phyloP scores from a whole-genome alignment of 1,140 invertebrate species.

The Oryctes rhinoceros region DNA sequence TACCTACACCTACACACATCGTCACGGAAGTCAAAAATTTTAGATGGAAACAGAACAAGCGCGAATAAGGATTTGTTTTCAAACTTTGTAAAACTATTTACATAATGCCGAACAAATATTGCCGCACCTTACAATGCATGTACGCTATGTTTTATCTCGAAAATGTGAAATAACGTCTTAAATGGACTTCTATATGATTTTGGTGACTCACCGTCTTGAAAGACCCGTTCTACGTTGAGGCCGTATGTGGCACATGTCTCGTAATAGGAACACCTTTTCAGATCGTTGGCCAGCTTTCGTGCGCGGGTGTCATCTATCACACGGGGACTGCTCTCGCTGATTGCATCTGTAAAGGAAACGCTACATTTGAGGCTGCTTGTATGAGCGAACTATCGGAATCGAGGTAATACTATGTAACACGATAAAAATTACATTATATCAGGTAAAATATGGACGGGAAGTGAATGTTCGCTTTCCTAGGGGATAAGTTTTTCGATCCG shows the following conservation, averaged over 20 bases:
- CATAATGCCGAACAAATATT: background rate
- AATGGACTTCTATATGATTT: background rate
- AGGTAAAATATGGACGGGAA: background rate
- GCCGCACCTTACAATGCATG: background rate
- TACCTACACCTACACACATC: too few relatives aligned
- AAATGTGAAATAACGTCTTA: constrained; percentile 23
- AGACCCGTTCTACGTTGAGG: constrained; percentile 96
- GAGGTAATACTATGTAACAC: background rate
- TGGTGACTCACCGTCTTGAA: constrained; percentile 89
- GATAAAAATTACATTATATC: constrained; percentile 19
- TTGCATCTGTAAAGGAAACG: constrained; percentile 77
- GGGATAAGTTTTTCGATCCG: too few relatives aligned
- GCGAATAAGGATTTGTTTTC: too few relatives aligned
- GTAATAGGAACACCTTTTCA: constrained; percentile 95
- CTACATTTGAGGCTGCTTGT: constrained; percentile 45
- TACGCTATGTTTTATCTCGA: background rate
- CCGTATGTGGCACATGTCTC: constrained; percentile 98
- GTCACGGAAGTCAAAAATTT: too few relatives aligned
- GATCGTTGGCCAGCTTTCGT: constrained; percentile 89
- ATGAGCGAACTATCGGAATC: constrained; percentile 34
- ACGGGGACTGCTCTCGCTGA: constrained; percentile 93
- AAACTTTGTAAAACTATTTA: too few relatives aligned
- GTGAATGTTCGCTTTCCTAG: background rate
- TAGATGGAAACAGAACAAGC: too few relatives aligned
- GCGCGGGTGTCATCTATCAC: constrained; percentile 94